Conservation (phyloP, 2,888 invertebrate genomes). For the Pimpla rufipes region DNA sequence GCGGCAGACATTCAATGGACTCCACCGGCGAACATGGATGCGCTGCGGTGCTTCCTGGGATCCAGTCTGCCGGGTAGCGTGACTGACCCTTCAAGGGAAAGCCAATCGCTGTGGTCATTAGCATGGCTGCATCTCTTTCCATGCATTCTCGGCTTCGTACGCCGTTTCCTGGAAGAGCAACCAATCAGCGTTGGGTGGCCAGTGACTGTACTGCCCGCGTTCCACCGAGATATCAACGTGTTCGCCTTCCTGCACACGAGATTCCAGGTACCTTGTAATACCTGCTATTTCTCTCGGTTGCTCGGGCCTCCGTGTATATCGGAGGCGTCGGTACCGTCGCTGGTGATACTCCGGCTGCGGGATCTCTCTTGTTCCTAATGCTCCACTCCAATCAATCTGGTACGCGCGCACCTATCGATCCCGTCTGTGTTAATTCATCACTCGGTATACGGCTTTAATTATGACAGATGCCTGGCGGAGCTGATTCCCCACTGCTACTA, state of each 20-base stretch:
- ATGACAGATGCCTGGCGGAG: constrained; percentile 57
- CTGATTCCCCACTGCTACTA: constrained; percentile 46
- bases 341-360: constrained; percentile 23
- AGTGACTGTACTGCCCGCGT: neutral
- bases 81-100: constrained; percentile 1
- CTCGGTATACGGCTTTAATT: constrained; percentile 60
- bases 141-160: constrained; percentile 13
- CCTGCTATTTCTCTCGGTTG: constrained; percentile 59
- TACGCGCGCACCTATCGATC: constrained; percentile 60
- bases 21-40: constrained; percentile 55
- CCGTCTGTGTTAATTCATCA: constrained; percentile 66
- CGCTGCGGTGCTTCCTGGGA: constrained; percentile 48
- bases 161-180: constrained; percentile 10
- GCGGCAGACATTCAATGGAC: constrained; percentile 64
- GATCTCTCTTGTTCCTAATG: constrained; percentile 50
- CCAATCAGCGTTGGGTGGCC: constrained; percentile 6
- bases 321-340: constrained; percentile 10
- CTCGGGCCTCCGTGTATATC: constrained; percentile 23
- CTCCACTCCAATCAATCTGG: constrained; percentile 68
- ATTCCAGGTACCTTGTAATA: constrained; percentile 49
- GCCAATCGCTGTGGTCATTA: constrained; percentile 14
- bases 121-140: neutral
- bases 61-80: constrained; percentile 19
- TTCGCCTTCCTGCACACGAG: constrained; percentile 51
- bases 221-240: constrained; percentile 65